Evolutionary conservation across 2,797 vertebrate species (phyloP).

Genomic region (Carapus acus): DNA sequence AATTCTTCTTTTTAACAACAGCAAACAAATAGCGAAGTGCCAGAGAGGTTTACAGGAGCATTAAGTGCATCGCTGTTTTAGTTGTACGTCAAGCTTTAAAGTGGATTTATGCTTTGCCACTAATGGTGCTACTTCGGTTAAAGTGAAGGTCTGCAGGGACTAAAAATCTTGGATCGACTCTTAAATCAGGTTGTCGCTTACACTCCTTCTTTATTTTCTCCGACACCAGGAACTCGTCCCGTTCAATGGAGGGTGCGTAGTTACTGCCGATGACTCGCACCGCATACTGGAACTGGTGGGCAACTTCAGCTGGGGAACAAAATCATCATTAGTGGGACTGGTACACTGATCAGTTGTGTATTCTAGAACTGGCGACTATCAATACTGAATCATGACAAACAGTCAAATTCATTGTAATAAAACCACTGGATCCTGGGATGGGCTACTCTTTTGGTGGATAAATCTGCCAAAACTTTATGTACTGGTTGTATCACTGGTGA

Average conservation of each 20-base stretch:
- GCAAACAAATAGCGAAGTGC: slow-evolving; percentile 1
- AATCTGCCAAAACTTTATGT: too few relatives aligned
- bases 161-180: slow-evolving; percentile 12
- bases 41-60: slow-evolving; percentile 13
- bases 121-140: slow-evolving; percentile 39
- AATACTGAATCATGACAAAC: too few relatives aligned
- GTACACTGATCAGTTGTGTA: too few relatives aligned
- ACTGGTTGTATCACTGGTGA: too few relatives aligned
- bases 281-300: slow-evolving; percentile 97
- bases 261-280: slow-evolving; percentile 97
- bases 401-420: too few relatives aligned
- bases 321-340: slow-evolving; percentile 30
- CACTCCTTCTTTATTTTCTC: slow-evolving; percentile 99
- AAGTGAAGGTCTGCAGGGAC: slow-evolving; percentile 22
- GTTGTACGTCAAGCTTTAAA: slow-evolving; percentile 26
- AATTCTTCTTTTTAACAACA: background rate
- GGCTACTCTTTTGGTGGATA: too few relatives aligned
- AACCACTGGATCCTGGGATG: too few relatives aligned
- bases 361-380: too few relatives aligned
- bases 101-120: slow-evolving; percentile 50
- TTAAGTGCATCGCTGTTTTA: slow-evolving; percentile 36
- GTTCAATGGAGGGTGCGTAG: slow-evolving; percentile 94
- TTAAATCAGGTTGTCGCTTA: slow-evolving; percentile 65
- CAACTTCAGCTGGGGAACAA: slow-evolving; percentile 82
- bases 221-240: slow-evolving; percentile 94